Percentiles rank a stretch among this genome's conserved stretches.
Conservation (phyloP, 2,888 invertebrate species). For the Pristionchus arcanus region DNA sequence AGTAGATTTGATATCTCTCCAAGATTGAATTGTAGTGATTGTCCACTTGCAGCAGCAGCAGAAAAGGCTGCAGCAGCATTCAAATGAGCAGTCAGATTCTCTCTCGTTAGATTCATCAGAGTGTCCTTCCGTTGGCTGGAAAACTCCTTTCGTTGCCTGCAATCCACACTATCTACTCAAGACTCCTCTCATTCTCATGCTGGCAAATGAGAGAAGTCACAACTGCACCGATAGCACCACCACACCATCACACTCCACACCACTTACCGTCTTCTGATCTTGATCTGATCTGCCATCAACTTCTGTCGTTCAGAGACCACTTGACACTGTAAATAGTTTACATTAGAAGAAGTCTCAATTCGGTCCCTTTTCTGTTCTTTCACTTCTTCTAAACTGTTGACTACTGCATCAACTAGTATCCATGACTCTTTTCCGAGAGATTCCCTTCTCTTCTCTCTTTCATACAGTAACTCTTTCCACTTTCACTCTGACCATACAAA, state of each 20-base stretch:
- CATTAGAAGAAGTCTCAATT: background rate
- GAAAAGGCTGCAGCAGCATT: conserved; percentile 68
- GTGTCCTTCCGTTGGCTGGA: conserved; percentile 74
- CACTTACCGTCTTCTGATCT: conserved; percentile 67
- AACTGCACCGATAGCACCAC: background rate
- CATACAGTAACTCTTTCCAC: conserved; percentile 11
- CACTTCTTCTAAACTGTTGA: conserved; percentile 38
- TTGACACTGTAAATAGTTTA: conserved; percentile 69
- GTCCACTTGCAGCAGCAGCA: conserved; percentile 56
- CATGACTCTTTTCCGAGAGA: conserved; percentile 28
- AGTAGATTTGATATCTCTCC: conserved; percentile 61
- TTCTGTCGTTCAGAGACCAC: conserved; percentile 76
- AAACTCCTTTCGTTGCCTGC: conserved; percentile 2
- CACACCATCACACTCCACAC: background rate
- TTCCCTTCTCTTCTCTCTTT: background rate
- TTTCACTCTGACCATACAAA: conserved; percentile 45
- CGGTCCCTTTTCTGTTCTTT: background rate
- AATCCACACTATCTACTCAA: background rate
- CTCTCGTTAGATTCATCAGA: conserved; percentile 72
- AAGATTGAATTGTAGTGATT: conserved; percentile 56
- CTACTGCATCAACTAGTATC: conserved; percentile 41
- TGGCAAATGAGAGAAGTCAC: background rate
- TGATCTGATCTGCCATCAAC: conserved; percentile 78
- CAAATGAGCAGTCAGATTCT: conserved; percentile 68
- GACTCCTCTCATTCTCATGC: conserved; percentile 20